A percentile compares a stretch with the other conserved stretches of the same genome.
These are phyloP conservation scores for Aphelinus atriplicis DNA, from an alignment of 1,140 invertebrate species.

Conservation along the genomic window DNA sequence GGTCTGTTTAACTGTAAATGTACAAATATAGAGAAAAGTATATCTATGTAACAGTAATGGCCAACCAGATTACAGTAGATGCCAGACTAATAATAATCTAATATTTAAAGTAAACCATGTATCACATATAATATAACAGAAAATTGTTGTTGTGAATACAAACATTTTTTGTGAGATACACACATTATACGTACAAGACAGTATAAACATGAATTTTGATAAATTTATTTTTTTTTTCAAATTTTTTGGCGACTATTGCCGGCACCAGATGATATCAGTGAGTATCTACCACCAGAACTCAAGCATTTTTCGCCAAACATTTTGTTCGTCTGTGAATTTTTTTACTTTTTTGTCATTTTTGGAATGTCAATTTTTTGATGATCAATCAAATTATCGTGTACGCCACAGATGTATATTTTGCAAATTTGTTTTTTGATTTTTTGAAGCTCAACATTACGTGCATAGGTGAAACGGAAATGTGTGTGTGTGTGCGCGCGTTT, in stretches of 20 bases:
- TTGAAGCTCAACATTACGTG: slow-evolving; percentile 40
- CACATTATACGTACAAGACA: slow-evolving; percentile 25
- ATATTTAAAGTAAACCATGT: slow-evolving; percentile 22
- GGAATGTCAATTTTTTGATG: slow-evolving; percentile 42
- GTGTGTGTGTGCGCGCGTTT: slow-evolving; percentile 12
- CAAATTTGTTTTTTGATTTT: slow-evolving; percentile 40
- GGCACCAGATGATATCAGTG: slow-evolving; percentile 60
- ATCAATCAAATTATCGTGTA: slow-evolving; percentile 35
- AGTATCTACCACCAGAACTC: slow-evolving; percentile 48
- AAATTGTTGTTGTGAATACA: neutral
- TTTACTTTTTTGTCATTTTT: slow-evolving; percentile 42
- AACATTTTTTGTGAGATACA: slow-evolving; percentile 32
- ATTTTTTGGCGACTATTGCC: slow-evolving; percentile 67
- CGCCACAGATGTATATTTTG: slow-evolving; percentile 39
- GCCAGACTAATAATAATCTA: slow-evolving; percentile 4
- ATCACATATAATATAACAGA: neutral
- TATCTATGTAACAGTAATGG: slow-evolving; percentile 23
- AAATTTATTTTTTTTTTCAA: slow-evolving; percentile 58
- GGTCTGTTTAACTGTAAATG: slow-evolving; percentile 25
- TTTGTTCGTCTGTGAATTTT: slow-evolving; percentile 38
- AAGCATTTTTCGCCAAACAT: slow-evolving; percentile 16
- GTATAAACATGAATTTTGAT: slow-evolving; percentile 62
- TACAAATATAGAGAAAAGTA: slow-evolving; percentile 14
- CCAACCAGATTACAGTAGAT: slow-evolving; percentile 32
- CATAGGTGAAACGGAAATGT: slow-evolving; percentile 4